phyloP scores from a whole-genome alignment of 2,113 vertebrate genomes.

The Rhabdomys dilectus region DNA sequence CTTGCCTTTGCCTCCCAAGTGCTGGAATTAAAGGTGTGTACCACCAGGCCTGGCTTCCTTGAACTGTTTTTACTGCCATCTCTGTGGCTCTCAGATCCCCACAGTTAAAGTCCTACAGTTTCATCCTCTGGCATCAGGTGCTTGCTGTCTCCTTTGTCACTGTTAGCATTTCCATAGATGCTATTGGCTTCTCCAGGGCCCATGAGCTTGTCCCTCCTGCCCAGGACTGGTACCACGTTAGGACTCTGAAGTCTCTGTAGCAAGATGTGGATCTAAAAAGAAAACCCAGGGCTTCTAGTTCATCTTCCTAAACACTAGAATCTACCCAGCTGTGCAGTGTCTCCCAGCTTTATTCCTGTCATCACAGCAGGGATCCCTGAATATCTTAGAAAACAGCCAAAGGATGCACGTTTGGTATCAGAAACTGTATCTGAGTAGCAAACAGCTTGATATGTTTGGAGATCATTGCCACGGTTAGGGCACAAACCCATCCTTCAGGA shows the following conservation, averaged over 20 bases:
- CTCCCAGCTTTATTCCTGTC: fast-evolving
- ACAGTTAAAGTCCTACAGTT: fast-evolving
- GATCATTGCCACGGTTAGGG: neutral
- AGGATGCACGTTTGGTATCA: neutral
- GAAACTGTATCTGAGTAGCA: neutral
- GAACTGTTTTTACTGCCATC: neutral
- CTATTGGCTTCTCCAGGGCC: neutral
- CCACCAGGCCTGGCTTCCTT: neutral
- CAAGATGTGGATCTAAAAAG: neutral
- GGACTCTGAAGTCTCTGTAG: neutral
- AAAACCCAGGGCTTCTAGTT: neutral
- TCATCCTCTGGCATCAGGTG: neutral
- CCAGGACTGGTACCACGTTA: too few species aligned
- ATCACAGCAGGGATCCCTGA: neutral
- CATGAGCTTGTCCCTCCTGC: neutral
- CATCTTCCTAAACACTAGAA: neutral
- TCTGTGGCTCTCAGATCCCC: neutral
- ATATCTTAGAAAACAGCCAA: neutral
- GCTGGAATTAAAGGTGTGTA: too few species aligned
- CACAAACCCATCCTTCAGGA: neutral
- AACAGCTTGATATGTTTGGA: neutral
- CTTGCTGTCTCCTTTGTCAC: neutral
- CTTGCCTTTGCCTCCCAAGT: too few species aligned
- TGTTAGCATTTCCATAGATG: neutral
- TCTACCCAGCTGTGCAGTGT: neutral